Evolutionary conservation across 2,888 invertebrate species (phyloP).

Genomic region (Liodrosophila aerea): DNA sequence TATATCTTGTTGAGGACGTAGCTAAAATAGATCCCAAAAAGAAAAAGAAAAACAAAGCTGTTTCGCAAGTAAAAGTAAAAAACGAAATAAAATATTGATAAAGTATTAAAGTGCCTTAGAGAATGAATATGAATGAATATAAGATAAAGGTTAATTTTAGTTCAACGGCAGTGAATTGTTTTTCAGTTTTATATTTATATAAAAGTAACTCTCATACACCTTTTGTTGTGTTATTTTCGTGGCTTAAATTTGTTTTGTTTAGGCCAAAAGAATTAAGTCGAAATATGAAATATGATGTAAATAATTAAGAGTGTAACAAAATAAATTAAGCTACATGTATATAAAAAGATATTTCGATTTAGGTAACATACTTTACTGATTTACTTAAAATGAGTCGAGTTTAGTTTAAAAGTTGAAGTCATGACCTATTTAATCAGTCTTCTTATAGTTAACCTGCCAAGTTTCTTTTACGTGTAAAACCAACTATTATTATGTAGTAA

Average conservation of each 20-base stretch:
- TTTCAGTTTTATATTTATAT: slow-evolving; percentile 41
- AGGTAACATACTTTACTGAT: slow-evolving; percentile 29
- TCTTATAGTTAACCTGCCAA: slow-evolving; percentile 72
- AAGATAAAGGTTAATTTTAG: slow-evolving; percentile 16
- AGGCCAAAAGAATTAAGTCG: slow-evolving; percentile 34
- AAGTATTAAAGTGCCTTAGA: slow-evolving; percentile 77
- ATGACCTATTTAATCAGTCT: slow-evolving; percentile 65
- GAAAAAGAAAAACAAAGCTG: slow-evolving; percentile 26
- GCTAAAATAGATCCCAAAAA: slow-evolving; percentile 23
- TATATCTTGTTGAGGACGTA: slow-evolving; percentile 45
- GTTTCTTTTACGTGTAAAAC: slow-evolving; percentile 45
- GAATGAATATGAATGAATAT: slow-evolving; percentile 31
- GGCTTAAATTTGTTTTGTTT: slow-evolving; percentile 50
- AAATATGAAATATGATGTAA: slow-evolving; percentile 31
- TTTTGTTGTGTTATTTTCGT: slow-evolving; percentile 42
- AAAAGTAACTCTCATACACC: slow-evolving; percentile 40
- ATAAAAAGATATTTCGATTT: slow-evolving; percentile 5
- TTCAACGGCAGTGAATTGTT: too few species aligned
- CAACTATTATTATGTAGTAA: slow-evolving; percentile 21
- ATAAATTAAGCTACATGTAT: slow-evolving; percentile 32
- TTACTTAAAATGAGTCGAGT: slow-evolving; percentile 41
- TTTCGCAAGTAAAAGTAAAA: slow-evolving; percentile 11
- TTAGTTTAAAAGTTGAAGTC: slow-evolving; percentile 53
- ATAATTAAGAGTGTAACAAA: slow-evolving; percentile 35
- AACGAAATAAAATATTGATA: slow-evolving; percentile 43